phyloP scores from a whole-genome alignment of 53 echinoderm and acorn worm species.

The Astropecten irregularis region DNA sequence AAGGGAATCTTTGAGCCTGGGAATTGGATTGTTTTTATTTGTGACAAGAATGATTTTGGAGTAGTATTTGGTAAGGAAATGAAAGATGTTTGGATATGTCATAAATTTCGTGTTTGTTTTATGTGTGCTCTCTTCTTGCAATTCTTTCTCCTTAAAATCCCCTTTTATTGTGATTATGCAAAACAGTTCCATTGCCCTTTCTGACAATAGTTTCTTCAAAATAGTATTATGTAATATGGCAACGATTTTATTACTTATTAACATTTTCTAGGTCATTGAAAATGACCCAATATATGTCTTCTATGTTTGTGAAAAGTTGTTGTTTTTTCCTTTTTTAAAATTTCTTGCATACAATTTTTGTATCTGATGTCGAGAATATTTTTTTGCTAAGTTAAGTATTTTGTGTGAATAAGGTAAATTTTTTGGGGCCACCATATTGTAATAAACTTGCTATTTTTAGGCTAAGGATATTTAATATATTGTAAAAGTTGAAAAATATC shows the following conservation, averaged over 20 bases:
- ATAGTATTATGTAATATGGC: neutral
- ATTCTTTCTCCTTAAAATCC: neutral
- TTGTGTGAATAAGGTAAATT: slow-evolving; percentile 53
- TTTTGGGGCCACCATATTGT: slow-evolving; percentile 64
- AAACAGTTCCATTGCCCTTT: neutral
- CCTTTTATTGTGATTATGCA: neutral
- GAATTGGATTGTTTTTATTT: no score
- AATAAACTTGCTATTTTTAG: slow-evolving; percentile 61
- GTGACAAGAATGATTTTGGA: no score
- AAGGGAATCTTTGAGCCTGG: no score
- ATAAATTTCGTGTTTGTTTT: no score
- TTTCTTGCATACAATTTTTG: slow-evolving; percentile 52
- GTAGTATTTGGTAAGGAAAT: no score
- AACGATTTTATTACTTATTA: slow-evolving; percentile 12
- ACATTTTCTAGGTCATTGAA: slow-evolving; percentile 41
- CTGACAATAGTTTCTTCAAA: neutral
- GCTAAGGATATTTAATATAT: slow-evolving; percentile 43
- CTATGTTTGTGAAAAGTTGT: no score
- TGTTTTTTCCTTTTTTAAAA: slow-evolving; percentile 1
- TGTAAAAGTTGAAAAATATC: slow-evolving; percentile 57
- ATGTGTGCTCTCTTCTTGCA: no score
- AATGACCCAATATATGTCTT: slow-evolving; percentile 33
- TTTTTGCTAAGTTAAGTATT: slow-evolving; percentile 57
- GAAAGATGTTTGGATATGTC: no score
- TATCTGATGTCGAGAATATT: slow-evolving; percentile 51